phyloP scores from a whole-genome alignment of 1,140 invertebrate species.

The Drosophila sturtevanti region DNA sequence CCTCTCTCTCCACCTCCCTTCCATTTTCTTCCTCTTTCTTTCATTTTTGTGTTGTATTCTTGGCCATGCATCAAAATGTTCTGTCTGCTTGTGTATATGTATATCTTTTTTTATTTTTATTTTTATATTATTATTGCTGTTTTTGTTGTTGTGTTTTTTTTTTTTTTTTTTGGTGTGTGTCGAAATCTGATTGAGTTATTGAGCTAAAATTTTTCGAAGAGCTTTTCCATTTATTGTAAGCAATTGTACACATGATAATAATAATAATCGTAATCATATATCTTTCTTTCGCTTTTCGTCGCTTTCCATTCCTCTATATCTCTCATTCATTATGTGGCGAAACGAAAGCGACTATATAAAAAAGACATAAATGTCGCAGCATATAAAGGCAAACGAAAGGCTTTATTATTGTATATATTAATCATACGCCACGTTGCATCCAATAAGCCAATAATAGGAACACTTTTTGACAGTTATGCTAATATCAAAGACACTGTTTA shows the following conservation, averaged over 20 bases:
- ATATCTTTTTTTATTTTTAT: no score
- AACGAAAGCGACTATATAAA: conserved; percentile 51
- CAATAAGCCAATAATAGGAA: conserved; percentile 37
- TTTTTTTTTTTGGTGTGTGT: conserved; percentile 36
- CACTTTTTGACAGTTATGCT: conserved; percentile 52
- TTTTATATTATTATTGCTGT: conserved; percentile 2
- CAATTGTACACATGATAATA: conserved; percentile 58
- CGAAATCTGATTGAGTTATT: conserved; percentile 77
- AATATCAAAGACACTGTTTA: conserved; percentile 25
- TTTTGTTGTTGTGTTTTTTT: conserved; percentile 23
- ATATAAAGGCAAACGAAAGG: conserved; percentile 44
- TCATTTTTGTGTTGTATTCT: conserved; percentile 41
- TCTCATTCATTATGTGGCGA: conserved; percentile 27
- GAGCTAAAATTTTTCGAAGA: conserved; percentile 53
- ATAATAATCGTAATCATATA: conserved; percentile 74
- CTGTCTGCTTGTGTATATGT: not conserved
- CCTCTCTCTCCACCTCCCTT: not conserved
- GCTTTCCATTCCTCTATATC: not conserved
- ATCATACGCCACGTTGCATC: conserved; percentile 71
- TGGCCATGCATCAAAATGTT: conserved; percentile 51
- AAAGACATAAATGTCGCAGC: conserved; percentile 22
- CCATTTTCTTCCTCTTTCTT: conserved; percentile 6
- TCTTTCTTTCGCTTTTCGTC: conserved; percentile 22
- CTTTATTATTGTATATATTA: conserved; percentile 73
- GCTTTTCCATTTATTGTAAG: conserved; percentile 25